A percentile compares a stretch with the other conserved stretches of the same genome.
phyloP scores from a whole-genome alignment of 2,888 invertebrate species.

The Thereva nobilitata region DNA sequence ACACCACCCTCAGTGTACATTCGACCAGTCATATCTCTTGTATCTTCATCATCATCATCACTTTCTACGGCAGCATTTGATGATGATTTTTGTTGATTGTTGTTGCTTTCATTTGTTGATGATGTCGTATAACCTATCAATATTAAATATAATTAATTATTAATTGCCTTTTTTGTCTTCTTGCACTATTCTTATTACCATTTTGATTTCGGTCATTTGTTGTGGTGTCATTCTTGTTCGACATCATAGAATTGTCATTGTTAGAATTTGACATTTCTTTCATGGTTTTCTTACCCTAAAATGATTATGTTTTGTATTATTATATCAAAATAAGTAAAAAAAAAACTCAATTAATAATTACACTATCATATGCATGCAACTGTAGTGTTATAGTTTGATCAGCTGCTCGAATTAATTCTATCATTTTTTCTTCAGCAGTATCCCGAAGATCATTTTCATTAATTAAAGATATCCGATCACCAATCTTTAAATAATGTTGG shows the following conservation, averaged over 20 bases:
- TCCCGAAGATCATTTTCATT: slow-evolving; percentile 88
- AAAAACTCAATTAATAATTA: slow-evolving; percentile 32
- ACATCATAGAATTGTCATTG: no score
- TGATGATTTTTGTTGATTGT: neutral
- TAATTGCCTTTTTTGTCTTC: no score
- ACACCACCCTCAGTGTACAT: slow-evolving; percentile 76
- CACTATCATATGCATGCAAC: slow-evolving; percentile 70
- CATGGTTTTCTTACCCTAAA: no score
- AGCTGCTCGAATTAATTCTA: slow-evolving; percentile 90
- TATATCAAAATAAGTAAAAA: neutral
- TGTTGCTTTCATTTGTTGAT: neutral
- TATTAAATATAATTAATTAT: no score
- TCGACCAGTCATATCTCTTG: slow-evolving; percentile 77
- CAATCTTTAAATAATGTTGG: slow-evolving; percentile 48
- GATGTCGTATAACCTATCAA: neutral
- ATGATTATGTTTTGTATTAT: neutral
- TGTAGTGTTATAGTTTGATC: slow-evolving; percentile 87
- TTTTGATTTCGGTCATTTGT: no score
- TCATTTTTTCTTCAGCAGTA: slow-evolving; percentile 92
- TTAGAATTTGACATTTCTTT: no score
- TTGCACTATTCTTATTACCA: no score
- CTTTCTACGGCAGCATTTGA: slow-evolving; percentile 29
- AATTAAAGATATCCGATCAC: slow-evolving; percentile 68
- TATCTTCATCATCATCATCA: slow-evolving; percentile 72
- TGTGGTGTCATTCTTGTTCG: no score